Conservation (phyloP, 1,140 invertebrate genomes). For the Drosophila rhopaloa region DNA sequence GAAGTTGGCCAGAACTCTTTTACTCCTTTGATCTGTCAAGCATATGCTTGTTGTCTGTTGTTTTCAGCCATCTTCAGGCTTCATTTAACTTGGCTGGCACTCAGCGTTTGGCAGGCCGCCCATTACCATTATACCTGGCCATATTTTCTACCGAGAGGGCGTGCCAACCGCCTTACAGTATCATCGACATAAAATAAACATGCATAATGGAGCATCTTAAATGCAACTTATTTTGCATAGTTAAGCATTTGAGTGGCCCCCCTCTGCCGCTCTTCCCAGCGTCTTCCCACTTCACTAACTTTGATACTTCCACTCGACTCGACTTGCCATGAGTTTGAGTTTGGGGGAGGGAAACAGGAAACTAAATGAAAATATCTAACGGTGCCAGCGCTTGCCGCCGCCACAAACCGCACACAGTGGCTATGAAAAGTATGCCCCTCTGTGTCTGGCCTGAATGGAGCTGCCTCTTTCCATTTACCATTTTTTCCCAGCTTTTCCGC, state of each 20-base stretch:
- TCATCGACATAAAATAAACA: conserved; percentile 81
- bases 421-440: conserved; percentile 67
- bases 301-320: conserved; percentile 80
- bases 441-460: conserved; percentile 48
- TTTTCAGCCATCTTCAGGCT: conserved; percentile 36
- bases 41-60: conserved; percentile 32
- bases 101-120: conserved; percentile 40
- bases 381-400: conserved; percentile 53
- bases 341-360: conserved; percentile 59
- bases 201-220: conserved; percentile 82
- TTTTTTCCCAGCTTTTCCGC: conserved; percentile 28
- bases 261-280: conserved; percentile 11
- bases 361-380: conserved; percentile 81
- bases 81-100: conserved; percentile 56
- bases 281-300: conserved; percentile 76
- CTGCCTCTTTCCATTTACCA: conserved; percentile 6
- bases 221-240: conserved; percentile 83
- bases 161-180: conserved; percentile 46
- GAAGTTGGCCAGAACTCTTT: conserved; percentile 1
- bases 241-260: conserved; percentile 81
- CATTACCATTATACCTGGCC: conserved; percentile 29
- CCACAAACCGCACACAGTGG: conserved; percentile 59
- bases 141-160: conserved; percentile 8
- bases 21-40: conserved; percentile 49
- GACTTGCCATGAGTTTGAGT: conserved; percentile 29